phyloP scores from a whole-genome alignment of 2,797 vertebrate genomes.

The Atherinosoma microstoma region DNA sequence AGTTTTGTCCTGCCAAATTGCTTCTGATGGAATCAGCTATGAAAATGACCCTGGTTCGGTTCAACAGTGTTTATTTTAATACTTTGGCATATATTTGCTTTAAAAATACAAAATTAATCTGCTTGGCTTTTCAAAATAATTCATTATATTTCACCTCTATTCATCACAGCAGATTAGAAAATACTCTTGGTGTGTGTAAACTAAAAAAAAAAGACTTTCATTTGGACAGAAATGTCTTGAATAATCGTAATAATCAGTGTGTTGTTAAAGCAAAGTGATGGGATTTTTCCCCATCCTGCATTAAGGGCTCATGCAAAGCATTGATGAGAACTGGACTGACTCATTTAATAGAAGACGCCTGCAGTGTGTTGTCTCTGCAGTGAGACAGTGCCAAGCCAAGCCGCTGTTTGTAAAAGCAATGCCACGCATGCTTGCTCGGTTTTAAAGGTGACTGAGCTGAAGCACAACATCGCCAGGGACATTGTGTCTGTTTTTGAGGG shows the following conservation, averaged over 20 bases:
- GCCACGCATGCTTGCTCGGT: conserved; percentile 69
- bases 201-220: background rate
- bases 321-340: background rate
- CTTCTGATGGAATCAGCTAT: too few species aligned
- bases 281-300: too few species aligned
- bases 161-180: background rate
- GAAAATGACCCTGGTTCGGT: too few species aligned
- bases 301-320: background rate
- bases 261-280: background rate
- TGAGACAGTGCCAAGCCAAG: background rate
- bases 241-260: background rate
- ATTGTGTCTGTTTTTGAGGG: background rate
- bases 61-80: too few species aligned
- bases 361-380: conserved; percentile 11
- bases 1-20: too few species aligned
- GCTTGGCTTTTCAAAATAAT: too few species aligned
- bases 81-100: too few species aligned
- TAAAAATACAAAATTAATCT: too few species aligned
- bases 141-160: too few species aligned
- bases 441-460: conserved; percentile 41
- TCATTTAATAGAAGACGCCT: background rate
- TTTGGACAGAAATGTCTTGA: background rate
- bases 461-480: background rate
- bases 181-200: background rate
- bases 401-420: conserved; percentile 47